Base-by-base conservation (phyloP, 2,888 invertebrate genomes). In the Mythimna pallens region DNA sequence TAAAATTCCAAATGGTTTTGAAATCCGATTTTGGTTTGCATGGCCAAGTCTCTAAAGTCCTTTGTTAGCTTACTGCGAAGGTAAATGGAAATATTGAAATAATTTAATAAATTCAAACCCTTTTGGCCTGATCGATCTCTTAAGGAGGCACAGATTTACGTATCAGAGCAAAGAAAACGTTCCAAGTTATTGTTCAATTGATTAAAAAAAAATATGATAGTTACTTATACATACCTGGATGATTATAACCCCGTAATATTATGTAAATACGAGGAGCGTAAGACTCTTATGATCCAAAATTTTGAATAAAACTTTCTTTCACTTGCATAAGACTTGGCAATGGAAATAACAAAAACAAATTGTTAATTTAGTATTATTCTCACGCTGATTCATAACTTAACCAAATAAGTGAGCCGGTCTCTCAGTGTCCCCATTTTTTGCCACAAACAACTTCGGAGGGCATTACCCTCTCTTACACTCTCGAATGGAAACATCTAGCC, bases 391-490 rank as follows among this genome's bases (percentile, higher is more conserved):
- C 95, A 96, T 94, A 95, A 92, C 88, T 91, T 89, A 89, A 92
- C 93, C 92, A 93, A 95, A 94, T 94, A 93, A 95, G 93, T 91
- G 89, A 94, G 93, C 94, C 93, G 94, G 94, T 94, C 93, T 94
- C 93, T 93, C 91, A 76, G 92, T 93, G 95, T 93, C 95, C 96
- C 90, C 95, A 95, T 95, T 96, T 96, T 96, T 96, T 95, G 93
- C 95, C 92, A 93, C 95, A 95, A 96, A 95, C 96, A 95, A 95
- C 95, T 95, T 94, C 86, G 86, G 94, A 94, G 96, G 95, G 94
- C 96, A 94, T 93, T 94, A 94, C 93, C 95, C 96, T 93, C 92
- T 92, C 92, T 89, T 89, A 89, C 89, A 93, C 93, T 89, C 90
- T 90, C 91, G 88, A 87, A 92, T 89, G 90, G 91, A 93, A 94